These are phyloP conservation scores for Crax fasciolata DNA, from an alignment of 2,797 vertebrate genomes.

Conservation along the genomic window DNA sequence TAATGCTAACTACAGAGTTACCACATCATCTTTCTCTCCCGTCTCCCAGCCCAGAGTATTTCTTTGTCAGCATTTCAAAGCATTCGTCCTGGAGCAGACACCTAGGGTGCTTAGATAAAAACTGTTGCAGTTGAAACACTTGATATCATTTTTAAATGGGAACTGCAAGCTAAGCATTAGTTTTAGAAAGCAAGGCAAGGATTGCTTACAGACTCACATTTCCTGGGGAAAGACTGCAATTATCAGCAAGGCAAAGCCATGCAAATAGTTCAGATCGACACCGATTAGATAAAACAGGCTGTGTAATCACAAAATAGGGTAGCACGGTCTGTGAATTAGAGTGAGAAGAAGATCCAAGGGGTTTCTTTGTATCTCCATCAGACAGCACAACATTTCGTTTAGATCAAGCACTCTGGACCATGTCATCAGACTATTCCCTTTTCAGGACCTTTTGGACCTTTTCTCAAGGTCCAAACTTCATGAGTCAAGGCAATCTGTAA, in stretches of 20 bases:
- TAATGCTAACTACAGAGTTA: background rate
- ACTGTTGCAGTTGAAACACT: background rate
- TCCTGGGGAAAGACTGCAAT: background rate
- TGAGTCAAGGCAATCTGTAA: background rate
- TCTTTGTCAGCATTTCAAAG: background rate
- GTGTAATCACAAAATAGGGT: background rate
- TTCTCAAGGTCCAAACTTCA: background rate
- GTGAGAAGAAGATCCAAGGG: background rate
- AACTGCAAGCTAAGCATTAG: background rate
- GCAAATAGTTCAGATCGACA: background rate
- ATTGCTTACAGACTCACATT: background rate
- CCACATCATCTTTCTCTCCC: background rate
- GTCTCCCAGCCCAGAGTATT: background rate
- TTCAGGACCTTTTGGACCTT: background rate
- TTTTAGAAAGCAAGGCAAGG: background rate
- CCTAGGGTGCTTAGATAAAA: background rate
- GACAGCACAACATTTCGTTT: background rate
- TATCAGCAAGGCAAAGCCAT: background rate
- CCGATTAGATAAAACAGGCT: background rate
- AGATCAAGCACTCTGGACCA: background rate
- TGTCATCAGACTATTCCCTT: background rate
- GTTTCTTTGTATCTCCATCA: background rate
- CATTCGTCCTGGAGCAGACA: background rate
- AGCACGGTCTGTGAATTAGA: background rate
- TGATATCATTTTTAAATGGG: background rate